These are phyloP conservation scores for Pristionchus arcanus DNA, from an alignment of 2,888 invertebrate genomes.

Conservation along the genomic window DNA sequence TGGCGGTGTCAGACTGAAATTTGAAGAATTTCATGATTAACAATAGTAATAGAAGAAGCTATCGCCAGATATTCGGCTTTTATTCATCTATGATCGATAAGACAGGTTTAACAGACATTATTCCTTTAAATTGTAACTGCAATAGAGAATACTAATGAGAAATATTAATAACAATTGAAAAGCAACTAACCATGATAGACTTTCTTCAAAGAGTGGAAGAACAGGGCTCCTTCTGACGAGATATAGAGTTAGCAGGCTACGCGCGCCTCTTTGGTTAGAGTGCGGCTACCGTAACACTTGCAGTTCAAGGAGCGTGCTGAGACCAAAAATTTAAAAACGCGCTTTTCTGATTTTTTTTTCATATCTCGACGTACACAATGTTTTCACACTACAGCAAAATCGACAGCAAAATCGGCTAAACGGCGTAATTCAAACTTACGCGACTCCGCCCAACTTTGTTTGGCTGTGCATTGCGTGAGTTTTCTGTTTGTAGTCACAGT, in stretches of 20 bases:
- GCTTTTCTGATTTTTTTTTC: not conserved
- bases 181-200: conserved; percentile 38
- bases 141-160: not conserved
- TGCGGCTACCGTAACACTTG: not conserved
- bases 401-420: not conserved
- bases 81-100: no score
- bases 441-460: conserved; percentile 7
- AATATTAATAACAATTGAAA: not conserved
- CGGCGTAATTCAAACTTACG: not conserved
- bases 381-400: not conserved
- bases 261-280: not conserved
- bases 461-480: not conserved
- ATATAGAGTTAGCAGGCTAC: not conserved
- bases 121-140: no score
- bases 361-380: not conserved
- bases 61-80: not conserved
- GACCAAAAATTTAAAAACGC: not conserved
- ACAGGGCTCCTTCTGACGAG: conserved; percentile 25
- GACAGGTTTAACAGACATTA: no score
- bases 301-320: not conserved
- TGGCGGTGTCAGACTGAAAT: conserved; percentile 54
- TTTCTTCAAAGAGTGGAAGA: conserved; percentile 29
- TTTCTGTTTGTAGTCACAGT: not conserved
- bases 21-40: not conserved
- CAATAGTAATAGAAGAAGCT: not conserved